Percentiles rank a stretch among this genome's conserved stretches.
Evolutionary conservation across 2,888 invertebrate genomes (phyloP).

Genomic region (Barypeithes pellucidus): DNA sequence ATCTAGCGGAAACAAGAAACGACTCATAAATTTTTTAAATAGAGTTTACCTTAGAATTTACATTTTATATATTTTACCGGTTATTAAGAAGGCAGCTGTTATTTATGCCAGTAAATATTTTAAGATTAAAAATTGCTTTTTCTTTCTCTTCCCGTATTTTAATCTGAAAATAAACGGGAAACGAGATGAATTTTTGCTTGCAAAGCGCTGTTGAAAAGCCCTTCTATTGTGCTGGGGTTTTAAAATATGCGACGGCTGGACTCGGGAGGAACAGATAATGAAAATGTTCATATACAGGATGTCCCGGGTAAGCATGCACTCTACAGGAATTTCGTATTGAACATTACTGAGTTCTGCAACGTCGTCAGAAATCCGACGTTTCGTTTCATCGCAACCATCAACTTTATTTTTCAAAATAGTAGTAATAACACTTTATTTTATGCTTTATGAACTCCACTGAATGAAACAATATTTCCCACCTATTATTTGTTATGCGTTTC

Average conservation of each 20-base stretch:
- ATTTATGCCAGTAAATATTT: constrained; percentile 19
- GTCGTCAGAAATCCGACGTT: too few species aligned
- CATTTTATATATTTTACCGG: background rate
- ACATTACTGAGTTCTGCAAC: too few species aligned
- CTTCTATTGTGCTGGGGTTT: background rate
- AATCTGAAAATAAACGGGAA: constrained; percentile 5
- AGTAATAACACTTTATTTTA: too few species aligned
- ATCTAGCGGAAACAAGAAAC: constrained; percentile 14
- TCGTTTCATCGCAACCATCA: too few species aligned
- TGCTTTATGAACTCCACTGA: too few species aligned
- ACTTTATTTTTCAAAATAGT: too few species aligned
- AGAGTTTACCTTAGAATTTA: constrained; percentile 11
- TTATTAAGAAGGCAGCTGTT: constrained; percentile 12
- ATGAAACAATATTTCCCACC: too few species aligned
- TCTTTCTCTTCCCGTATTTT: background rate
- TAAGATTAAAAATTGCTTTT: constrained; percentile 7
- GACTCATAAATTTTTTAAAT: constrained; percentile 22
- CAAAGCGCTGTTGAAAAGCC: background rate
- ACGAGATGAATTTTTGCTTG: background rate
- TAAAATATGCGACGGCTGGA: constrained; percentile 8
- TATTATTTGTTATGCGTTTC: too few species aligned
- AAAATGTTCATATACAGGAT: too few species aligned
- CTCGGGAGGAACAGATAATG: constrained; percentile 1
- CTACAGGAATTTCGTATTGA: too few species aligned
- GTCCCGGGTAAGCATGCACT: too few species aligned